Percentiles rank a stretch among this genome's conserved stretches.
phyloP scores from a whole-genome alignment of 2,888 invertebrate species.

The Acleris emargana region DNA sequence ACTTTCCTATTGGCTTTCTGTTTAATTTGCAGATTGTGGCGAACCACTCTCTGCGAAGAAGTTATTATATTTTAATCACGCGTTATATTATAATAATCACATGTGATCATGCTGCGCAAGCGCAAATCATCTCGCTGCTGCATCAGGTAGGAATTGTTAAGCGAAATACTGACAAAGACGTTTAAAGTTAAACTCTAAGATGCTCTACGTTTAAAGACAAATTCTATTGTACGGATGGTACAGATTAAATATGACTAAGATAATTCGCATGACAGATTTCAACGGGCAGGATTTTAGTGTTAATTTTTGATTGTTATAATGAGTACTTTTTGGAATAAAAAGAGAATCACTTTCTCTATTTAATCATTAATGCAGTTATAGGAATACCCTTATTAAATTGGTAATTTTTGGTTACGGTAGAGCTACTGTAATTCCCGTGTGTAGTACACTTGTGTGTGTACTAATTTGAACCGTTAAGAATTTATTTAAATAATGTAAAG shows the following conservation, averaged over 20 bases:
- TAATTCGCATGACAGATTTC: not conserved
- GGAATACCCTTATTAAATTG: too few species aligned
- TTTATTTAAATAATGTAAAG: too few species aligned
- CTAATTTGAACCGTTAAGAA: too few species aligned
- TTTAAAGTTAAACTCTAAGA: conserved; percentile 1
- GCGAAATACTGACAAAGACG: not conserved
- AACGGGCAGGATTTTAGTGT: too few species aligned
- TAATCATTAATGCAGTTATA: too few species aligned
- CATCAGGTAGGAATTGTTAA: conserved; percentile 16
- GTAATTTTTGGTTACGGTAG: too few species aligned
- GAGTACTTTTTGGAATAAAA: too few species aligned
- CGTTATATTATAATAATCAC: conserved; percentile 14
- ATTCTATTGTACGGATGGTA: not conserved
- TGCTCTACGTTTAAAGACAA: not conserved
- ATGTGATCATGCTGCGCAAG: conserved; percentile 12
- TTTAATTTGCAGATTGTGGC: conserved; percentile 17
- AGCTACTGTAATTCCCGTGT: too few species aligned
- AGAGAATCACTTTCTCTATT: too few species aligned
- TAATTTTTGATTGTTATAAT: too few species aligned
- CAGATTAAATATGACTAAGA: conserved; percentile 12
- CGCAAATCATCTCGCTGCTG: conserved; percentile 27
- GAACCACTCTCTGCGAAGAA: conserved; percentile 20
- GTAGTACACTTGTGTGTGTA: too few species aligned
- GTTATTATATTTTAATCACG: conserved; percentile 32
- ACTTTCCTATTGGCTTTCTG: conserved; percentile 30